phyloP scores from a whole-genome alignment of 2,113 vertebrate species.

The Oncorhynchus mykiss region DNA sequence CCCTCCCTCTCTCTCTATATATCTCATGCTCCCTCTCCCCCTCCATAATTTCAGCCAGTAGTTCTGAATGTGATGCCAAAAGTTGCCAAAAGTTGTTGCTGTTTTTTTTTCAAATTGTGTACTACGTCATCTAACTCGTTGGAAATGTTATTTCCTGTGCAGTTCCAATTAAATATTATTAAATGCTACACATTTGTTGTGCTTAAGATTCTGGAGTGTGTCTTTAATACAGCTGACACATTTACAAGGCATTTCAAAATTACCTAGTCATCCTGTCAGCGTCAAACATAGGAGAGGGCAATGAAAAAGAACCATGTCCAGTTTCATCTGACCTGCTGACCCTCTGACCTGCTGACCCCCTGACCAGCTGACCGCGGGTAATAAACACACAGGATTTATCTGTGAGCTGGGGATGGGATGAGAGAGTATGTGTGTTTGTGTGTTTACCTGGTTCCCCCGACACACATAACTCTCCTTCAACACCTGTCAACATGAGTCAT shows the following conservation, averaged over 20 bases:
- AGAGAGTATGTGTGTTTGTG: constrained; percentile 12
- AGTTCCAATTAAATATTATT: too few species aligned
- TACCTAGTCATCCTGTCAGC: constrained; percentile 67
- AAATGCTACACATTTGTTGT: too few species aligned
- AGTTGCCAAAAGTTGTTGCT: too few species aligned
- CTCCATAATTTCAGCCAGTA: constrained; percentile 5
- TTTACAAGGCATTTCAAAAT: constrained; percentile 79
- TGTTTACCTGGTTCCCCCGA: constrained; percentile 30
- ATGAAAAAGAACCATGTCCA: constrained; percentile 53
- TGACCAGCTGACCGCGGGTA: constrained; percentile 51
- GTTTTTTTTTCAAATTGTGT: too few species aligned
- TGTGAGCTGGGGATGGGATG: constrained; percentile 49
- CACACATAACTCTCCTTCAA: constrained; percentile 67
- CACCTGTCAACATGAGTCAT: constrained; percentile 77
- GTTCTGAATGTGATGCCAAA: too few species aligned
- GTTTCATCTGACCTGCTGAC: constrained; percentile 53
- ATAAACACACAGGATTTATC: constrained; percentile 69
- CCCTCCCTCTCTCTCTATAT: background rate
- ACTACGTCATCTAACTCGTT: too few species aligned
- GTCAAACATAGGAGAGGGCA: constrained; percentile 41
- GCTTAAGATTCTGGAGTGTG: too few species aligned
- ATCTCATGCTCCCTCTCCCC: background rate
- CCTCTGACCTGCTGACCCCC: background rate
- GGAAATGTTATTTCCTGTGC: too few species aligned
- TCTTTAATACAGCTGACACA: constrained; percentile 73